phyloP scores from a whole-genome alignment of 2,888 invertebrate genomes.

The Amphiduros pacificus region DNA sequence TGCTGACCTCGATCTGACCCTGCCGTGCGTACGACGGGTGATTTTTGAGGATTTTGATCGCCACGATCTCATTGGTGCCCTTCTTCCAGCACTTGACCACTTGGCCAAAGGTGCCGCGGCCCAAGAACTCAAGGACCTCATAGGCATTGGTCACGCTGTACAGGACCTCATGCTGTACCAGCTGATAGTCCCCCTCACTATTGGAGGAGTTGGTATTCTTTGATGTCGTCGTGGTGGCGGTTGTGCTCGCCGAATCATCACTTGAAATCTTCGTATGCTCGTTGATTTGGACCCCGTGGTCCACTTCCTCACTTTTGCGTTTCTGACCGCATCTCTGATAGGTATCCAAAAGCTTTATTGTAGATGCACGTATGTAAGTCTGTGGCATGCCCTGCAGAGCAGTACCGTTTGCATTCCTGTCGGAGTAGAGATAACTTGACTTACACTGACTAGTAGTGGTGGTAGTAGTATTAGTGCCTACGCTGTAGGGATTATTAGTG shows the following conservation, averaged over 20 bases:
- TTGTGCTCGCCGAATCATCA: slow-evolving; percentile 25
- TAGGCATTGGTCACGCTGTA: slow-evolving; percentile 91
- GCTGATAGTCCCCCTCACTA: slow-evolving; percentile 92
- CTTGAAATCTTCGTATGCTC: slow-evolving; percentile 43
- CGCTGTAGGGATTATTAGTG: too few species aligned
- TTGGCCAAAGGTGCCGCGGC: slow-evolving; percentile 96
- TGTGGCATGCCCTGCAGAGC: slow-evolving; percentile 51
- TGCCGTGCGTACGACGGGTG: slow-evolving; percentile 99
- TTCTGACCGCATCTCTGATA: slow-evolving; percentile 64
- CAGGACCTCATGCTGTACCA: slow-evolving; percentile 96
- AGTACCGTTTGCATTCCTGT: neutral
- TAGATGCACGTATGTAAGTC: slow-evolving; percentile 70
- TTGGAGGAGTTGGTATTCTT: slow-evolving; percentile 32
- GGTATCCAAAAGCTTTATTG: slow-evolving; percentile 71
- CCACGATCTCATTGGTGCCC: slow-evolving; percentile 99
- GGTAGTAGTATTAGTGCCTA: too few species aligned
- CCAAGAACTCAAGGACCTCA: slow-evolving; percentile 97
- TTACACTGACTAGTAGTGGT: too few species aligned
- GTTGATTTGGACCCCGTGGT: slow-evolving; percentile 54
- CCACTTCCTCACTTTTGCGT: slow-evolving; percentile 54
- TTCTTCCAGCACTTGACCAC: slow-evolving; percentile 99
- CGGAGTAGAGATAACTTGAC: too few species aligned
- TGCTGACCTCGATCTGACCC: slow-evolving; percentile 96
- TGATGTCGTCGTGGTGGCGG: slow-evolving; percentile 21
- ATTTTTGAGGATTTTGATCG: slow-evolving; percentile 99